Conservation (phyloP, 2,797 vertebrate species). For the Caiman crocodilus region DNA sequence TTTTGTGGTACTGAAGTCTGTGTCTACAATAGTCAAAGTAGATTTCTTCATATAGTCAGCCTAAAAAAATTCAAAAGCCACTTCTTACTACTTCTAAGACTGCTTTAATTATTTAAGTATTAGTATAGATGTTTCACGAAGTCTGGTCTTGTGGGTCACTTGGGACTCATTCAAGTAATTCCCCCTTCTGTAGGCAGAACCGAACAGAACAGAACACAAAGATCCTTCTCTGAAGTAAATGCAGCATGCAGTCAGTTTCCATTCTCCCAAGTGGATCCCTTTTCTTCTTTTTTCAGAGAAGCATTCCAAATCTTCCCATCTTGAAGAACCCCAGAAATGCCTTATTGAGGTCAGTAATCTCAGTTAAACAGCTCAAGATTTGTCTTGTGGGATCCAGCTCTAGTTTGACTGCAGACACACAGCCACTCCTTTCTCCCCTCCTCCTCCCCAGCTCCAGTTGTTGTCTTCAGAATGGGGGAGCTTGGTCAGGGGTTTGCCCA, state of each 20-base stretch:
- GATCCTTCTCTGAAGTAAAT: not conserved
- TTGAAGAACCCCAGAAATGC: not conserved
- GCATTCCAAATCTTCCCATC: not conserved
- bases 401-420: too few species aligned
- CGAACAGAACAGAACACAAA: not conserved
- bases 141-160: not conserved
- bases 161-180: not conserved
- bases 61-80: conserved; percentile 8
- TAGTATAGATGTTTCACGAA: conserved; percentile 31
- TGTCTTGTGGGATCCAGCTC: not conserved
- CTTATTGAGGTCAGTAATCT: not conserved
- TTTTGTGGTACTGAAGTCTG: not conserved
- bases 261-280: not conserved
- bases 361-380: not conserved
- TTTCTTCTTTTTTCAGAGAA: not conserved
- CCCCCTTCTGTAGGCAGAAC: not conserved
- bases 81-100: not conserved
- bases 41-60: not conserved
- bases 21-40: not conserved
- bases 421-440: too few species aligned
- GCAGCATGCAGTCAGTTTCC: not conserved
- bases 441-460: too few species aligned
- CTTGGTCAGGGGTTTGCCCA: too few species aligned
- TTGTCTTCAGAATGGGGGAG: too few species aligned
- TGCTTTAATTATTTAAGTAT: not conserved